Conservation (phyloP, 2,797 vertebrate species). For the Sebastes glaucus region DNA sequence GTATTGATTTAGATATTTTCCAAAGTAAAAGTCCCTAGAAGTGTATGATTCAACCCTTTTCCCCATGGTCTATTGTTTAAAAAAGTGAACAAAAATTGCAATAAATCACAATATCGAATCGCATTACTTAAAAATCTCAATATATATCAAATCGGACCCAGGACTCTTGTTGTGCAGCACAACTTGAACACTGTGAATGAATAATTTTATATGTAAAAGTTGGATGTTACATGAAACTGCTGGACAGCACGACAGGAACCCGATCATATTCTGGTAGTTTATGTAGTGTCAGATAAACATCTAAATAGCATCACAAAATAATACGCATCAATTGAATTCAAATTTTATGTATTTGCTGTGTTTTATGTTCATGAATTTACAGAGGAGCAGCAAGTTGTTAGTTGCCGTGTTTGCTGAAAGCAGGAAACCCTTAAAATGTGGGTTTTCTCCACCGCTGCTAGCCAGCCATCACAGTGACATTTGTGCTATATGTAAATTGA, state of each 20-base stretch:
- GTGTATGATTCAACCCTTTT: too few relatives aligned
- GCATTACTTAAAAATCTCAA: too few relatives aligned
- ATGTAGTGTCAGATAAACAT: not conserved
- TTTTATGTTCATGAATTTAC: not conserved
- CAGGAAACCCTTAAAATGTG: conserved; percentile 16
- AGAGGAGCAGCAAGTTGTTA: not conserved
- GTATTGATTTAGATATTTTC: too few relatives aligned
- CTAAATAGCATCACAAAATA: not conserved
- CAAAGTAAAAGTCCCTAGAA: too few relatives aligned
- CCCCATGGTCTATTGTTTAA: too few relatives aligned
- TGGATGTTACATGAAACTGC: not conserved
- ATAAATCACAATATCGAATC: not conserved
- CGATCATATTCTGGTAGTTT: not conserved
- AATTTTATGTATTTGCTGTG: not conserved
- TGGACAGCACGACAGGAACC: not conserved
- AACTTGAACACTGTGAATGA: not conserved
- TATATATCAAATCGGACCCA: too few relatives aligned
- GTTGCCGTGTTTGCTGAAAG: not conserved
- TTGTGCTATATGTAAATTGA: conserved; percentile 21
- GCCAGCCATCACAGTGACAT: not conserved
- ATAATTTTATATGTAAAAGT: not conserved
- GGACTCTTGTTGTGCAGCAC: not conserved
- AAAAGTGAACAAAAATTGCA: too few relatives aligned
- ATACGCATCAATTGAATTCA: not conserved
- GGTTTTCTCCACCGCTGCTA: not conserved